These are phyloP conservation scores for Phylloscopus trochiloides DNA, from an alignment of 2,113 vertebrate species.

Conservation along the genomic window DNA sequence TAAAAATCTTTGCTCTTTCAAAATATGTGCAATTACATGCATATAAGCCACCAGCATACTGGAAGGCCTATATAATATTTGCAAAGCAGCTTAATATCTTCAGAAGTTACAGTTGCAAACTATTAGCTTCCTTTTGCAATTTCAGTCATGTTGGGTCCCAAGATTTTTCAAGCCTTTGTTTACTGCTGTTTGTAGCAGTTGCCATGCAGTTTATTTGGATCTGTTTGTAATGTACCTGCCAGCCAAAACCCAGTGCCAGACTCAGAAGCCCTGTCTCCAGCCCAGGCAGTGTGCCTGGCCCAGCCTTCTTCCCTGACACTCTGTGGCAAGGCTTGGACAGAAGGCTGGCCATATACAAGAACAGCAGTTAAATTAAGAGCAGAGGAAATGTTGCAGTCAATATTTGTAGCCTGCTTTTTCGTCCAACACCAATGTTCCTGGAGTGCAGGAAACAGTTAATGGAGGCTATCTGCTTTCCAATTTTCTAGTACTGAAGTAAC, in stretches of 20 bases:
- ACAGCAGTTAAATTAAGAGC: not conserved
- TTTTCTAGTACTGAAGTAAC: not conserved
- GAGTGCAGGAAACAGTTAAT: not conserved
- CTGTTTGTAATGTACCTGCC: not conserved
- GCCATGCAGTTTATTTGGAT: not conserved
- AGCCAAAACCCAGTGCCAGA: not conserved
- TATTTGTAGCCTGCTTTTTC: not conserved
- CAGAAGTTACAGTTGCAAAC: not conserved
- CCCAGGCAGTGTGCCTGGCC: not conserved
- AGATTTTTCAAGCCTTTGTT: not conserved
- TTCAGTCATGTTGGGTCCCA: not conserved
- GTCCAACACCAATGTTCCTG: not conserved
- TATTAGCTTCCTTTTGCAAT: not conserved
- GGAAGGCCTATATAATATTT: not conserved
- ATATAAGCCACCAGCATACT: not conserved
- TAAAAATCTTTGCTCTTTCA: not conserved
- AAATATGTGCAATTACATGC: not conserved
- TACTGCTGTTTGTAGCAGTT: constrained; percentile 19
- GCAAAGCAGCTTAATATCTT: not conserved
- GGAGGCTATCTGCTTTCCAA: not conserved
- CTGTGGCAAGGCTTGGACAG: not conserved
- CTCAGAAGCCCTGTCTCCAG: not conserved
- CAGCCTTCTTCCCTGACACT: not conserved
- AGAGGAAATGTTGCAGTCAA: not conserved
- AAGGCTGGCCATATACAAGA: not conserved